A percentile compares a stretch with the other conserved stretches of the same genome.
These are phyloP conservation scores for Apotomis capreana DNA, from an alignment of 2,888 invertebrate genomes.

Conservation along the genomic window DNA sequence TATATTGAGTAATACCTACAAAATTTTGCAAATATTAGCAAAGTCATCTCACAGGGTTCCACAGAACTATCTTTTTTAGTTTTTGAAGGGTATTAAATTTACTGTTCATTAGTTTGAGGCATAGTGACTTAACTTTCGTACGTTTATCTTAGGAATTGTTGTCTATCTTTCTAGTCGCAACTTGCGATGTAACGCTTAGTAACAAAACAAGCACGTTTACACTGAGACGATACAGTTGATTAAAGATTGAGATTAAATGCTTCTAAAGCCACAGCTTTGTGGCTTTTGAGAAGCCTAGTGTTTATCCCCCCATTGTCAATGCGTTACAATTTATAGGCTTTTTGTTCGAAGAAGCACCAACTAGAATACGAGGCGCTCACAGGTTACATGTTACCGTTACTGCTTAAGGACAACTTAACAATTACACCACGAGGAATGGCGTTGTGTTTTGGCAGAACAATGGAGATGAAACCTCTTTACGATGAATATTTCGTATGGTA, in stretches of 20 bases:
- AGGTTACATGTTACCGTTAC: slow-evolving; percentile 30
- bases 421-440: slow-evolving; percentile 21
- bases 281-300: slow-evolving; percentile 29
- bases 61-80: too few relatives aligned
- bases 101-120: too few relatives aligned
- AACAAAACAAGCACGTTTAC: not conserved
- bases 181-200: too few relatives aligned
- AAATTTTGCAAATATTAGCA: too few relatives aligned
- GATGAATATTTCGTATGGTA: not conserved
- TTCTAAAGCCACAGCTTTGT: not conserved
- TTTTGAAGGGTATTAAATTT: too few relatives aligned
- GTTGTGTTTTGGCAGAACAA: slow-evolving; percentile 24
- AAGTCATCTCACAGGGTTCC: too few relatives aligned
- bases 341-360: slow-evolving; percentile 38
- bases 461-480: slow-evolving; percentile 6
- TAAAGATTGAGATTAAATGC: slow-evolving; percentile 26
- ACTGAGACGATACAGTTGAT: not conserved
- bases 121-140: too few relatives aligned
- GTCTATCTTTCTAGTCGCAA: too few relatives aligned
- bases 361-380: slow-evolving; percentile 30
- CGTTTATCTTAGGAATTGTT: too few relatives aligned
- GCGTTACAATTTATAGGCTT: slow-evolving; percentile 38
- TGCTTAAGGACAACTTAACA: slow-evolving; percentile 31
- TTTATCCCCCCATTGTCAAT: slow-evolving; percentile 41
- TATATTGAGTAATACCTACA: too few relatives aligned